Base-by-base conservation (phyloP, 2,888 invertebrate species). In the Hydropsyche betteni region DNA sequence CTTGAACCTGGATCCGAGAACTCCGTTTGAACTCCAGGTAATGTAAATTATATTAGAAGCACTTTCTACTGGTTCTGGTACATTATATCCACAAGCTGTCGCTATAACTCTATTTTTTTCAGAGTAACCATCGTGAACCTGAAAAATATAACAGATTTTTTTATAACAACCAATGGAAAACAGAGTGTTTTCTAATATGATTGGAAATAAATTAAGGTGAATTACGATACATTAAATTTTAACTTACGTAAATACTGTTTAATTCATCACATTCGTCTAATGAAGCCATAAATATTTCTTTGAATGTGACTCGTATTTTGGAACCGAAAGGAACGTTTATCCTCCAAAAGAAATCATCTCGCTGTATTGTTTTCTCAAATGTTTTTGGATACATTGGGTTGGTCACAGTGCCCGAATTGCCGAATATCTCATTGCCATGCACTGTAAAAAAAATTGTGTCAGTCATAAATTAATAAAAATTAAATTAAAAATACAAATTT, bases 121-220 rank as follows among this genome's bases (percentile, higher is more conserved):
- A 80, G 94, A 90, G 79, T 88, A 90, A 0, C 96, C 96, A 83
- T 96, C 94, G 82, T 90, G 93, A 75, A 96, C 84, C 90, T 91
- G 24, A 24, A 24, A 24, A 24, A 24, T 24, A n/a, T n/a, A n/a
- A n/a, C n/a, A n/a, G n/a, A n/a, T n/a, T n/a, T n/a, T n/a, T n/a
- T n/a, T n/a, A n/a, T n/a, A n/a, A n/a, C n/a, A n/a, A n/a, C n/a
- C n/a, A n/a, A n/a, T n/a, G n/a, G n/a, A n/a, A n/a, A n/a, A n/a
- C n/a, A n/a, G n/a, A n/a, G n/a, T n/a, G n/a, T n/a, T n/a, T n/a
- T n/a, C n/a, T n/a, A n/a, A n/a, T n/a, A n/a, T n/a, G n/a, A n/a
- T n/a, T n/a, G n/a, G n/a, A n/a, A n/a, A n/a, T n/a, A n/a, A n/a
- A n/a, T n/a, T n/a, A n/a, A n/a, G n/a, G n/a, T n/a, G n/a, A n/a